Percentiles rank a stretch among this genome's conserved stretches.
These are phyloP conservation scores for Camponotus floridanus DNA, from an alignment of 1,140 invertebrate genomes.

Conservation along the genomic window DNA sequence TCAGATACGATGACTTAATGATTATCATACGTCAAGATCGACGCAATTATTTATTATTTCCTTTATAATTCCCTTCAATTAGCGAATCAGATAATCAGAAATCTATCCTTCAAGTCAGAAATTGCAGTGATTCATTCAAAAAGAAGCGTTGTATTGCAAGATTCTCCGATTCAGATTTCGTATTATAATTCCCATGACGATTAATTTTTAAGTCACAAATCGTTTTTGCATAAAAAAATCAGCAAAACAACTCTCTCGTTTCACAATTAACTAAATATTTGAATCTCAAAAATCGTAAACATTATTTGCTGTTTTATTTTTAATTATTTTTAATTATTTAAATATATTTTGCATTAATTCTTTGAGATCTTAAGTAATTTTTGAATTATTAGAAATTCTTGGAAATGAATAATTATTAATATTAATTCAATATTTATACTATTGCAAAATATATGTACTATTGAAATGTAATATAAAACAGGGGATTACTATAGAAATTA, in stretches of 20 bases:
- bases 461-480: neutral
- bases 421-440: no score
- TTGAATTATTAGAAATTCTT: neutral
- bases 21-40: conserved; percentile 24
- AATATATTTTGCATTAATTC: neutral
- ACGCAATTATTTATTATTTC: conserved; percentile 31
- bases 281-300: neutral
- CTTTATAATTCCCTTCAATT: conserved; percentile 15
- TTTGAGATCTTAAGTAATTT: neutral
- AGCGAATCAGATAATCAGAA: conserved; percentile 30
- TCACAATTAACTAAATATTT: neutral
- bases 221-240: neutral
- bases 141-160: neutral
- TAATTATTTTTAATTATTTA: no score
- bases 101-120: conserved; percentile 42
- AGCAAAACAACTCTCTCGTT: neutral
- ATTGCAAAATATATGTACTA: no score
- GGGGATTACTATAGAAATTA: neutral
- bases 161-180: neutral
- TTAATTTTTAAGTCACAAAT: neutral
- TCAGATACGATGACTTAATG: neutral
- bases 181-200: conserved; percentile 6
- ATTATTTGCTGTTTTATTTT: conserved; percentile 1
- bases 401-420: no score
- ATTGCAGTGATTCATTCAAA: conserved; percentile 9